Conservation (phyloP, 2,797 vertebrate genomes). For the Coreius guichenoti region DNA sequence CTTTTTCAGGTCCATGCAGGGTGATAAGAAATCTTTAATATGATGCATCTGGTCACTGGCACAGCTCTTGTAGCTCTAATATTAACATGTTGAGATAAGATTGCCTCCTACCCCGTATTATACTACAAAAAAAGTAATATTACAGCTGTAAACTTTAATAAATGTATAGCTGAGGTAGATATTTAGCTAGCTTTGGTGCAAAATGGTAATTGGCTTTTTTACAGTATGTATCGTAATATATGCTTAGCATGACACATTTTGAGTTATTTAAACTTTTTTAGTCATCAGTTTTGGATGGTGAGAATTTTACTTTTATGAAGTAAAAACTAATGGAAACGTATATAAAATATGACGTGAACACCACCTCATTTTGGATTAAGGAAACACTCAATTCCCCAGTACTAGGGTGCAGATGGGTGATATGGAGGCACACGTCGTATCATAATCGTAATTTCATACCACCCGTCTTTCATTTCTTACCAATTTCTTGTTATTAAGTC, state of each 20-base stretch:
- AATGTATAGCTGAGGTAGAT: constrained; percentile 10
- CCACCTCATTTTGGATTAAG: neutral
- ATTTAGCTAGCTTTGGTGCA: neutral
- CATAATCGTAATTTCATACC: constrained; percentile 20
- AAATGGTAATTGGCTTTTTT: constrained; percentile 9
- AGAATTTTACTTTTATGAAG: neutral
- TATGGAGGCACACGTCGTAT: neutral
- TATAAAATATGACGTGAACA: neutral
- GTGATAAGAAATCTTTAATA: constrained; percentile 65
- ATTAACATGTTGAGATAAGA: constrained; percentile 48
- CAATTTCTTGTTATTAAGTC: constrained; percentile 43
- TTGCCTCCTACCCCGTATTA: constrained; percentile 49
- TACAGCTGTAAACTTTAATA: constrained; percentile 38
- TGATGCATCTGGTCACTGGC: constrained; percentile 55
- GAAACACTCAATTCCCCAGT: neutral
- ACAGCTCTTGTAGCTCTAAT: constrained; percentile 55
- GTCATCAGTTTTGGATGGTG: constrained; percentile 5
- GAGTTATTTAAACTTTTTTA: constrained; percentile 5
- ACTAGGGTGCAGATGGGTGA: neutral
- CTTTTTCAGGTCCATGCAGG: constrained; percentile 48
- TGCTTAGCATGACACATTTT: constrained; percentile 13
- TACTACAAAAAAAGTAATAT: constrained; percentile 33
- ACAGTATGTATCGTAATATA: constrained; percentile 1
- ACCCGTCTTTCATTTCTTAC: constrained; percentile 26
- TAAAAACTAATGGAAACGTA: neutral